Evolutionary conservation across 2,888 invertebrate genomes (phyloP), one percentile per base, ranked within the genome.

Genomic region (Chymomyza amoena): DNA sequence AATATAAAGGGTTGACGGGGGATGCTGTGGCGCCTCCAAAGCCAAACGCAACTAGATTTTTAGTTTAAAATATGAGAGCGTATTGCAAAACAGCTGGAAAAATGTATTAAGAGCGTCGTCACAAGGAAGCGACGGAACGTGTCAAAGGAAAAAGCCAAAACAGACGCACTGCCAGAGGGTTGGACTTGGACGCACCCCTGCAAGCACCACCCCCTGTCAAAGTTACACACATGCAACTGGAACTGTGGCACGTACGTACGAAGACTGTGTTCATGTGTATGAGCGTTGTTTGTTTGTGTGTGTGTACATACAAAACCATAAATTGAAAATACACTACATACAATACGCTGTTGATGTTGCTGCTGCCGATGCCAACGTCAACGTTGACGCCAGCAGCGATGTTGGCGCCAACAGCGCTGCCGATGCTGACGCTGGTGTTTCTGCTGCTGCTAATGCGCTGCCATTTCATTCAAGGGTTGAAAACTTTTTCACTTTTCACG

Each of bases 401-500:
- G 78, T 50, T 50, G 59, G 32, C 63, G 65, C 45, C 61, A 51
- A 57, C 64, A 57, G 54, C 62, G 57, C 39, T 16, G 32, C 6
- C 36, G 61, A 36, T 36, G 61, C 15, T 6, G 51, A 20, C 51
- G 51, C n/a, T 51, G 51, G 15, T 20, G 52, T 51, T 25, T 56
- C 18, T 63, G 54, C 15, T 9, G 54, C 20, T 15, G 16, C 63
- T 64, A 57, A 65, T 39, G 63, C 61, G 64, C 60, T 57, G 69
- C 52, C 52, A 3, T 62, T 70, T 70, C 52, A 59, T 77, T 68
- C 69, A 87, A 82, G 83, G 87, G 80, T 82, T 85, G 79, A 61
- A 75, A 87, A 80, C 73, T 83, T 83, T 83, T 83, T 83, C 83
- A 83, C 83, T 83, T 83, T 83, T 87, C 85, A 82, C 83, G 74